Percentiles rank a stretch among this genome's conserved stretches.
These are phyloP conservation scores for Invenusta paracnida DNA, from an alignment of 2,888 invertebrate species.

Conservation along the genomic window DNA sequence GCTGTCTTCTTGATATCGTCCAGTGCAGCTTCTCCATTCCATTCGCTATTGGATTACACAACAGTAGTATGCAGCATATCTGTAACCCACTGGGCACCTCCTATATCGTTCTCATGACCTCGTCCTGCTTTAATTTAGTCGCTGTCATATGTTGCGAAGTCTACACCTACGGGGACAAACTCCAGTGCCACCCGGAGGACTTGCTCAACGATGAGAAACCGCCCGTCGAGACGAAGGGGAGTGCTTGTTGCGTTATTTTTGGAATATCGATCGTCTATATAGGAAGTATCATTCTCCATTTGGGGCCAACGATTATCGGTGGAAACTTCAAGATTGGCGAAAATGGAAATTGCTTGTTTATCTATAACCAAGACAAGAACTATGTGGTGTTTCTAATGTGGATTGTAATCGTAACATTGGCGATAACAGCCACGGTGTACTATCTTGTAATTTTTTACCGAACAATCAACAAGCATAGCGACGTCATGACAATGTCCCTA, in stretches of 20 bases:
- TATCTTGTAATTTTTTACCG: conserved; percentile 57
- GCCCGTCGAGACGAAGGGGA: conserved; percentile 48
- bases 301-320: conserved; percentile 60
- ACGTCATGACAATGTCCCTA: conserved; percentile 54
- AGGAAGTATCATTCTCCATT: conserved; percentile 58
- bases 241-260: conserved; percentile 57
- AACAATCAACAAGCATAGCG: conserved; percentile 56
- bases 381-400: conserved; percentile 60
- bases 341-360: conserved; percentile 59
- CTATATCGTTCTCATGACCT: conserved; percentile 58
- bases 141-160: conserved; percentile 60
- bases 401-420: conserved; percentile 57
- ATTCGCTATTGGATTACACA: conserved; percentile 56
- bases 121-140: conserved; percentile 59
- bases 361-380: conserved; percentile 56
- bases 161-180: conserved; percentile 49
- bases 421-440: conserved; percentile 54
- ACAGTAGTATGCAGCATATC: conserved; percentile 51
- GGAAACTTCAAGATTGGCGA: conserved; percentile 59
- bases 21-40: conserved; percentile 55
- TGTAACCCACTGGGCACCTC: conserved; percentile 57
- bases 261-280: conserved; percentile 59
- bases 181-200: conserved; percentile 52
- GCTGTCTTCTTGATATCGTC: conserved; percentile 56
- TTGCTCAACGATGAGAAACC: conserved; percentile 15